phyloP scores from a whole-genome alignment of 2,888 invertebrate species.

The Nezara viridula region DNA sequence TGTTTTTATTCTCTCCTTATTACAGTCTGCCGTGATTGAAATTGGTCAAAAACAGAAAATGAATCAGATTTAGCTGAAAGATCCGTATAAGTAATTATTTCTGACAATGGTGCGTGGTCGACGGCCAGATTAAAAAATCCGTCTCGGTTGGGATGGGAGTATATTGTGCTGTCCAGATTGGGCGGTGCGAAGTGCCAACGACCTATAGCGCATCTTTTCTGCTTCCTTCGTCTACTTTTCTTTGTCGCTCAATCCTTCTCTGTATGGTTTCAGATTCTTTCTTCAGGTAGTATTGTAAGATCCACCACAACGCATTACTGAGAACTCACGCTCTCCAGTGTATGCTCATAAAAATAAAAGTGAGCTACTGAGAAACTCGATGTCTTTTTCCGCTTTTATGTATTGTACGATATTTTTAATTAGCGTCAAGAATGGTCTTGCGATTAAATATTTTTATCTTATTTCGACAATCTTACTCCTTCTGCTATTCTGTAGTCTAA shows the following conservation, averaged over 20 bases:
- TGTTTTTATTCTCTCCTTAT: too few species aligned
- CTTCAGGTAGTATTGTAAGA: background rate
- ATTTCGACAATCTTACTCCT: too few species aligned
- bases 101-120: background rate
- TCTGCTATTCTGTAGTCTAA: too few species aligned
- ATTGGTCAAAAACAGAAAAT: too few species aligned
- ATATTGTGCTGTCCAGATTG: constrained; percentile 2
- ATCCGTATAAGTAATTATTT: background rate
- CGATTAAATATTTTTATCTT: too few species aligned
- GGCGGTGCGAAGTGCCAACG: background rate
- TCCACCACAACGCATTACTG: background rate
- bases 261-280: background rate
- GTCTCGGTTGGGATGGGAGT: background rate
- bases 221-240: background rate
- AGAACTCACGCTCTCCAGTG: background rate
- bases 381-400: too few species aligned
- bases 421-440: too few species aligned
- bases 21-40: too few species aligned
- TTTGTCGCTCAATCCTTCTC: background rate
- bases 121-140: background rate
- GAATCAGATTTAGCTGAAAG: background rate
- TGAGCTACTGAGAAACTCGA: too few species aligned
- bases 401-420: too few species aligned
- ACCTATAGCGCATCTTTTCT: background rate
- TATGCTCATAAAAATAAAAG: too few species aligned